phyloP scores from a whole-genome alignment of 2,797 vertebrate genomes.

The Cetoscarus ocellatus region DNA sequence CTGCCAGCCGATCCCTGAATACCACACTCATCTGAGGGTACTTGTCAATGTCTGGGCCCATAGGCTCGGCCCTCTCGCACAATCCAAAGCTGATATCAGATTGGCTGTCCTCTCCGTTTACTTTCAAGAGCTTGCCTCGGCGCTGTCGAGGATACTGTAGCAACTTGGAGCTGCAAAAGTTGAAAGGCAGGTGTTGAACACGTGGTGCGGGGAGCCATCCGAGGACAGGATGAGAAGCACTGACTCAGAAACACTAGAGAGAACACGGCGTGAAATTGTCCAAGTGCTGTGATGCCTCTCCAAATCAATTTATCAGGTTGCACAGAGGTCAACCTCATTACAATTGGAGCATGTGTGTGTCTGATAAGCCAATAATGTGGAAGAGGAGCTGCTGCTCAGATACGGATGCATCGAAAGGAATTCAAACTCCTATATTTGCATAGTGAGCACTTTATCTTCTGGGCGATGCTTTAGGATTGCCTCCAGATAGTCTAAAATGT shows the following conservation, averaged over 20 bases:
- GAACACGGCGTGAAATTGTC: conserved; percentile 48
- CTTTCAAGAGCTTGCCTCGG: conserved; percentile 44
- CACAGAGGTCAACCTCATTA: conserved; percentile 34
- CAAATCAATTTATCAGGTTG: conserved; percentile 28
- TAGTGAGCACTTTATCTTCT: not conserved
- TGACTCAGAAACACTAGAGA: conserved; percentile 46
- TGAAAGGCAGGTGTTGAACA: conserved; percentile 59
- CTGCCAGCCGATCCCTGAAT: conserved; percentile 44
- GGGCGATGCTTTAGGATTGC: conserved; percentile 1
- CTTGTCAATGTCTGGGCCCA: conserved; percentile 47
- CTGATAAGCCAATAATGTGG: conserved; percentile 9
- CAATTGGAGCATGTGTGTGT: not conserved
- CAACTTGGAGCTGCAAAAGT: conserved; percentile 10
- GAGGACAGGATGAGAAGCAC: conserved; percentile 57
- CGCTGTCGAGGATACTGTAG: conserved; percentile 29
- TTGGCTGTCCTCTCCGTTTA: conserved; percentile 57
- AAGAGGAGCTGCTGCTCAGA: conserved; percentile 26
- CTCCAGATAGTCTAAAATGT: not conserved
- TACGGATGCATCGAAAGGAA: conserved; percentile 22
- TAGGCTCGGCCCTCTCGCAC: conserved; percentile 45
- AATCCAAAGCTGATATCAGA: conserved; percentile 56
- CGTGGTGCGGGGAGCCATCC: conserved; percentile 42
- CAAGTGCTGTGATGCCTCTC: conserved; percentile 28
- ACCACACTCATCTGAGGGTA: conserved; percentile 22
- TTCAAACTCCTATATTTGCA: conserved; percentile 2